Evolutionary conservation across 1,140 invertebrate genomes (phyloP).

Genomic region (Battus philenor): DNA sequence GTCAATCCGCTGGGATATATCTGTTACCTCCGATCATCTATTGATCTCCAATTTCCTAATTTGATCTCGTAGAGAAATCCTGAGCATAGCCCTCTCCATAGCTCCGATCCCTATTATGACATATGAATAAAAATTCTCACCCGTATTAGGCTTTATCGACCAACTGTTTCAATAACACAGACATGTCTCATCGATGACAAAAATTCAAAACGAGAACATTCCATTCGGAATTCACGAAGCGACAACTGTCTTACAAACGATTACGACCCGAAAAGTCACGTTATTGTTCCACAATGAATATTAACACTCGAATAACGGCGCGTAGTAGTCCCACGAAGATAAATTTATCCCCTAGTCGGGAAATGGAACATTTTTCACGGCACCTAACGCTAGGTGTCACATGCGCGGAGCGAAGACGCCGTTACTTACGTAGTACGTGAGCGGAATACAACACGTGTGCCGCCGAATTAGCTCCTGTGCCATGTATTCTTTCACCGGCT

Average conservation of each 20-base stretch:
- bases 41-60: no score
- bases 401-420: conserved; percentile 62
- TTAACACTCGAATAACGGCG: conserved; percentile 65
- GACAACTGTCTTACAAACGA: conserved; percentile 25
- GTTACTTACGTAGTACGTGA: conserved; percentile 70
- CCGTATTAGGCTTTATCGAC: no score
- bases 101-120: no score
- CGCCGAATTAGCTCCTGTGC: conserved; percentile 51
- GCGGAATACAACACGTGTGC: conserved; percentile 47
- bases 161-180: no score
- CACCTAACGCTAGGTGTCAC: conserved; percentile 74
- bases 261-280: conserved; percentile 42
- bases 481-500: conserved; percentile 51
- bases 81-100: no score
- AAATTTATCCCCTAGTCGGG: conserved; percentile 67
- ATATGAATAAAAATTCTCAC: no score
- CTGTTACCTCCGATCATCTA: no score
- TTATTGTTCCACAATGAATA: conserved; percentile 68
- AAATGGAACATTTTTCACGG: conserved; percentile 72
- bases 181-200: no score
- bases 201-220: background rate
- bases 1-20: no score
- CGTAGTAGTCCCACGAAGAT: conserved; percentile 62
- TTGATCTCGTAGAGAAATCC: no score
- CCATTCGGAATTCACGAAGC: conserved; percentile 22